Evolutionary conservation across 2,797 vertebrate genomes (phyloP), one percentile per base, ranked within the genome.

Genomic region (Eulemur rubriventer): DNA sequence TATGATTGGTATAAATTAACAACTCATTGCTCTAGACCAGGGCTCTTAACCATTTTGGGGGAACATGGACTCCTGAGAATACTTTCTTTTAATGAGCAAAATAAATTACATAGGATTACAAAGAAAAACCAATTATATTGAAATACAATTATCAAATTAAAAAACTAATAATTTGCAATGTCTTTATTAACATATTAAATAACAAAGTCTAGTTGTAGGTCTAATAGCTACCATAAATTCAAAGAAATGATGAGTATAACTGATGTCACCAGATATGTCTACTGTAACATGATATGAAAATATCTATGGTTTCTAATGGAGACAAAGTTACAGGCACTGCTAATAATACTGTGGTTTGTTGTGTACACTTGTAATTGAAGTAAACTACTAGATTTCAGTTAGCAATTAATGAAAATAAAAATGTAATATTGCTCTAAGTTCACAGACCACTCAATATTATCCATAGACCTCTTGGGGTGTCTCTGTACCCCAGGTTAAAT

Each of bases 101-200:
- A 84, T 93, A 91, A 73, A 43, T 88, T 59, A 75, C 16, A n/a
- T 75, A 88, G 13, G 28, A 80, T 75, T 91, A 63, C 72, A 84
- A 83, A 91, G 65, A 88, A 84, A 93, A 95, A 38, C 13, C 7
- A 85, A 81, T 72, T 88, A 7, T 35, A 50, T 9, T 75, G 13
- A 85, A 91, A 93, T 61, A 43, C 8, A 67, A 24, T 92, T 80
- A 65, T 92, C 57, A 89, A 80, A 11, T 48, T 48, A 59, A 59
- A 59, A 59, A 59, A 59, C 57, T 59, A 59, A 59, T 22, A 73
- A 83, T 73, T 65, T 76, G 28, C 24, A 22, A 63, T 73, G 9
- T 79, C 10, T 78, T 48, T 96, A 70, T 75, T 67, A 83, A 83
- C 17, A 90, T 57, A 55, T 85, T 89, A 90, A 83, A 78, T 86